Base-by-base conservation (phyloP, 64 coral and sea anemone species). In the Montipora sp. region DNA sequence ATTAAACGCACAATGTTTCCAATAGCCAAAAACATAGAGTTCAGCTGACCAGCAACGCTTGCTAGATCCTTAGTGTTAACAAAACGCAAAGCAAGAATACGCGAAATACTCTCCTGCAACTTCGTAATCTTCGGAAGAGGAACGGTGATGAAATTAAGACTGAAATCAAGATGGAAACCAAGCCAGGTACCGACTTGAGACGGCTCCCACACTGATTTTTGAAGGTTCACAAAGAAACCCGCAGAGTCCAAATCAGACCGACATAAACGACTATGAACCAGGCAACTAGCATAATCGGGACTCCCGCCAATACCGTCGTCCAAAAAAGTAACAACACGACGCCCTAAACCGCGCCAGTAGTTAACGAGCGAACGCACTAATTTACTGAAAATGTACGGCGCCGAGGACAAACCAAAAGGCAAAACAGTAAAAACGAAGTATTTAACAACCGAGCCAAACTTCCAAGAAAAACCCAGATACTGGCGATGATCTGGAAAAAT, bases 301-400 rank as follows among this genome's bases (percentile, higher is more conserved):
- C 36, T 2, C 23, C 90, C 90, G 47, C 90, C 89, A 80, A 88
- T 89, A 68, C 85, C 90, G 73, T 92, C 84, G 66, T 92, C 77
- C 36, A 88, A 49, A 16, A 77, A 92, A 2, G 82, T 22, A 13
- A 96, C 79, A 18, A 93, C 79, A 51, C 80, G 86, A 68, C 89
- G 22, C 18, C 95, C 69, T 3, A 80, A 47, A 0, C 51, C 77
- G 3, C 90, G 60, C 90, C 90, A 96, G 73, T 90, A 89, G 7
- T 60, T 44, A 73, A 92, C 53, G 9, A 65, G 84, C 46, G 75
- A 18, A 58, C 84, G 63, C 83, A 95, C 59, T 50, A 92, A 18
- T 75, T 95, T 92, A 14, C 77, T 95, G 59, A 92, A 95, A 95
- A 92, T 80, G 73, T 85, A 93, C 0, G 95, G 90, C 24, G 73